Base-by-base conservation (phyloP, 2,113 vertebrate genomes). In the Hemiprocne comata region DNA sequence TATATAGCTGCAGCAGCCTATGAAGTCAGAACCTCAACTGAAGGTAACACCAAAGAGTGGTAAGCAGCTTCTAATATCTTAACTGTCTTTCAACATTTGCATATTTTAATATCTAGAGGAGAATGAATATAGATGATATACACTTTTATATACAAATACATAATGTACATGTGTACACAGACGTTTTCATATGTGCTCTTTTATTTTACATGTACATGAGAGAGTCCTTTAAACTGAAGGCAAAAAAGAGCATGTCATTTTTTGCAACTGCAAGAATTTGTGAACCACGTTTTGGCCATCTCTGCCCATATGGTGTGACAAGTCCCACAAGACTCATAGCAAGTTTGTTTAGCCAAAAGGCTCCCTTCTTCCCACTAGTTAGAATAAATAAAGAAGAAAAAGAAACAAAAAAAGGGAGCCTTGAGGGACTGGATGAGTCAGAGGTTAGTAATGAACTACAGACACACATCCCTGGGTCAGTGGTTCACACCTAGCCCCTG, bases 381-480 rank as follows among this genome's bases (percentile, higher is more conserved):
- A 93, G 94, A 95, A 80, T 65, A 95, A 94, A 97, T 81, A 94
- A 94, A 94, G 12, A 87, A 86, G 72, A 42, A 44, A 79, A 54
- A 57, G 92, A 93, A 90, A 96, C 79, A 85, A 94, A 91, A 82
- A 87, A 94, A 91, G 79, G 65, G 79, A 92, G 75, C 69, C 76
- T 57, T 53, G 58, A 94, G 85, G 85, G 92, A 91, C 46, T 20
- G 76, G 61, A 75, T 95, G 93, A 96, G 79, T 96, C 88, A 94
- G 90, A 73, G 90, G 90, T 94, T 94, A 92, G 93, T 90, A 90
- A 96, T 89, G 94, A 95, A 80, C 71, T 69, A 60, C 87, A 95
- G 90, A 92, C 87, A 93, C 77, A 87, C 85, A 58, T 85, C 29
- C 67, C 36, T 77, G 66, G 94, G 94, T 95, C 90, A 94, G 79